These are phyloP conservation scores for Mythimna impura DNA, from an alignment of 2,888 invertebrate species.

Conservation along the genomic window DNA sequence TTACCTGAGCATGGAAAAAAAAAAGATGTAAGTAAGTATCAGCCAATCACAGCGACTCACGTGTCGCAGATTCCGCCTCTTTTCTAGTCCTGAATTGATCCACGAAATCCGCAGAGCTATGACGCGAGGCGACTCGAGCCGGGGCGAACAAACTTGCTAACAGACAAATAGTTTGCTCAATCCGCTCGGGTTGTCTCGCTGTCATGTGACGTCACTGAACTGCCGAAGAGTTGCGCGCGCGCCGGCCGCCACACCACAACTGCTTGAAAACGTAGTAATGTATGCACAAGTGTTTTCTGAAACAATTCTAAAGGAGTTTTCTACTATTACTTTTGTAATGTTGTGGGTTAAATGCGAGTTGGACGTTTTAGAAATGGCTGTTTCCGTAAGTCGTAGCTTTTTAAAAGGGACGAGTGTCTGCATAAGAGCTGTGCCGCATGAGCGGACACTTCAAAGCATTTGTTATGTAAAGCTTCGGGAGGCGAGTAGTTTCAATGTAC, in stretches of 20 bases:
- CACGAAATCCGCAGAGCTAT: slow-evolving; percentile 59
- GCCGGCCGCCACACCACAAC: slow-evolving; percentile 77
- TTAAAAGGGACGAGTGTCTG: background rate
- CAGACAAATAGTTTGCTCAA: slow-evolving; percentile 88
- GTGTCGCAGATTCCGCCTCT: slow-evolving; percentile 58
- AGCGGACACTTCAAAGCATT: slow-evolving; percentile 28
- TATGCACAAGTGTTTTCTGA: slow-evolving; percentile 89
- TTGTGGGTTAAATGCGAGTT: slow-evolving; percentile 67
- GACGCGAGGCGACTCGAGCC: slow-evolving; percentile 89
- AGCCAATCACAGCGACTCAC: slow-evolving; percentile 71
- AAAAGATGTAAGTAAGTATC: slow-evolving; percentile 20
- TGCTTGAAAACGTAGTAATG: slow-evolving; percentile 80
- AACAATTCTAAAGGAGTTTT: slow-evolving; percentile 89
- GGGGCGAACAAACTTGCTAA: slow-evolving; percentile 90
- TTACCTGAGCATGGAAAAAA: slow-evolving; percentile 32
- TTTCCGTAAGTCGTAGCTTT: slow-evolving; percentile 9
- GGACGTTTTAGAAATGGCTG: slow-evolving; percentile 54
- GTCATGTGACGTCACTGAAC: slow-evolving; percentile 67
- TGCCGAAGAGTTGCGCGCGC: slow-evolving; percentile 67
- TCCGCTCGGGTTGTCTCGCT: slow-evolving; percentile 88
- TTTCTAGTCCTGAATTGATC: slow-evolving; percentile 17
- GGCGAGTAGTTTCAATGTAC: slow-evolving; percentile 8
- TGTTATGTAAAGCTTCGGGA: background rate
- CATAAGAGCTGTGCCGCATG: slow-evolving; percentile 11
- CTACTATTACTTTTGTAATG: slow-evolving; percentile 87